Evolutionary conservation across 1,140 invertebrate species (phyloP).

Genomic region (Linepithema humile): DNA sequence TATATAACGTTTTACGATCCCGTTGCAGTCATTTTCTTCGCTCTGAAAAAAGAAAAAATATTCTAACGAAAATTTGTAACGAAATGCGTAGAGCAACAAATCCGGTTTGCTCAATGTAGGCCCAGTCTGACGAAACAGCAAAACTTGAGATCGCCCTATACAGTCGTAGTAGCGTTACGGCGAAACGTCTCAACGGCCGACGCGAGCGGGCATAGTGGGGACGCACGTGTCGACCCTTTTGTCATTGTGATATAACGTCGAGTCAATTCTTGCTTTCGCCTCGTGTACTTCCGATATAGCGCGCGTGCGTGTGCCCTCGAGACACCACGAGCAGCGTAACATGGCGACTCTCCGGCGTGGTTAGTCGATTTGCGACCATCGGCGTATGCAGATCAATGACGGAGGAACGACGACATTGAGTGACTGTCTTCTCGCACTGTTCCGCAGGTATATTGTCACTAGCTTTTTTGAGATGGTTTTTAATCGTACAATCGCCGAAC

Average conservation of each 20-base stretch:
- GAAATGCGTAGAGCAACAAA: no score
- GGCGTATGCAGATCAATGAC: constrained; percentile 21
- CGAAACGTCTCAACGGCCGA: constrained; percentile 11
- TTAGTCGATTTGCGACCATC: constrained; percentile 45
- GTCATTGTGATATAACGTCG: constrained; percentile 46
- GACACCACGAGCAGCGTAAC: neutral
- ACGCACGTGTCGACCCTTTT: constrained; percentile 45
- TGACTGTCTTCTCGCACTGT: neutral
- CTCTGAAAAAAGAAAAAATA: no score
- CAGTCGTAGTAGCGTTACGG: neutral
- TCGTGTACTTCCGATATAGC: constrained; percentile 21
- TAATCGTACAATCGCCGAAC: neutral
- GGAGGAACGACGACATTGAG: neutral
- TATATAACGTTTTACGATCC: no score
- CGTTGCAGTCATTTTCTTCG: no score
- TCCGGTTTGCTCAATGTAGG: no score
- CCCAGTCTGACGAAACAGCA: no score
- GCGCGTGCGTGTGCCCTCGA: constrained; percentile 35
- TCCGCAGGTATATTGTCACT: neutral
- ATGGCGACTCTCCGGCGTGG: constrained; percentile 14
- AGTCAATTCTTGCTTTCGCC: constrained; percentile 18
- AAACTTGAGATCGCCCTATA: neutral
- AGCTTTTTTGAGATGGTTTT: neutral
- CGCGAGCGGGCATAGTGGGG: neutral
- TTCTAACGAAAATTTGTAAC: no score